Evolutionary conservation across 2,113 vertebrate species (phyloP).

Genomic region (Kryptolebias marmoratus): DNA sequence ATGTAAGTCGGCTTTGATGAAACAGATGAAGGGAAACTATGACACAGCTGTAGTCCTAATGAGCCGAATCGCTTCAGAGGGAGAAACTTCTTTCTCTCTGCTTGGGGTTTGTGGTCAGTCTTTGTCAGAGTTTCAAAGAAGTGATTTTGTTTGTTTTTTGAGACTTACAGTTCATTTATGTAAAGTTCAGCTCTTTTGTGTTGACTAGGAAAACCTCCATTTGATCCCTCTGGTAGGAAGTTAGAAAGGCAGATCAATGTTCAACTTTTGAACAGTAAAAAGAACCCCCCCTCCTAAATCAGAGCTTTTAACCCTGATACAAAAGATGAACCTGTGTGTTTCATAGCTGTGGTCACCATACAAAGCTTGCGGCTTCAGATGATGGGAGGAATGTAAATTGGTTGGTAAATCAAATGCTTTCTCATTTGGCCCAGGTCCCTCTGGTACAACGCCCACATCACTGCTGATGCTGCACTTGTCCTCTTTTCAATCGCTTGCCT

Average conservation of each 20-base stretch:
- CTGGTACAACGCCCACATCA: too few relatives aligned
- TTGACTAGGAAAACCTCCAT: background rate
- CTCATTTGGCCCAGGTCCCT: too few relatives aligned
- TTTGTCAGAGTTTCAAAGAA: slow-evolving; percentile 5
- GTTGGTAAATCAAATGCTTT: too few relatives aligned
- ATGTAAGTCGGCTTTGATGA: slow-evolving; percentile 37
- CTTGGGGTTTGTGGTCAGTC: background rate
- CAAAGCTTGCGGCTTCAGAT: too few relatives aligned
- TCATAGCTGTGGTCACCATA: too few relatives aligned
- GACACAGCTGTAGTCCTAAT: slow-evolving; percentile 26
- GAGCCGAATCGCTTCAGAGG: slow-evolving; percentile 2
- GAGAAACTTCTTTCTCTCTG: background rate
- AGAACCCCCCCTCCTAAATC: too few relatives aligned
- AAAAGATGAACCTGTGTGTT: too few relatives aligned
- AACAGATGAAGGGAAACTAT: slow-evolving; percentile 28
- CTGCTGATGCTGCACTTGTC: too few relatives aligned
- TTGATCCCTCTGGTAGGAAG: background rate
- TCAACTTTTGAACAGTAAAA: too few relatives aligned
- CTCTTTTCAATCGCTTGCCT: background rate
- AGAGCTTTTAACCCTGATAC: too few relatives aligned
- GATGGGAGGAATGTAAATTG: too few relatives aligned
- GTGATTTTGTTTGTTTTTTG: slow-evolving; percentile 2
- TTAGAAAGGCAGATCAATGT: too few relatives aligned
- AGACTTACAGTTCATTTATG: background rate
- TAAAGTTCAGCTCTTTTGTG: background rate